Percentiles rank a stretch among this genome's conserved stretches.
phyloP scores from a whole-genome alignment of 1,140 invertebrate genomes.

The Drusus annulatus region DNA sequence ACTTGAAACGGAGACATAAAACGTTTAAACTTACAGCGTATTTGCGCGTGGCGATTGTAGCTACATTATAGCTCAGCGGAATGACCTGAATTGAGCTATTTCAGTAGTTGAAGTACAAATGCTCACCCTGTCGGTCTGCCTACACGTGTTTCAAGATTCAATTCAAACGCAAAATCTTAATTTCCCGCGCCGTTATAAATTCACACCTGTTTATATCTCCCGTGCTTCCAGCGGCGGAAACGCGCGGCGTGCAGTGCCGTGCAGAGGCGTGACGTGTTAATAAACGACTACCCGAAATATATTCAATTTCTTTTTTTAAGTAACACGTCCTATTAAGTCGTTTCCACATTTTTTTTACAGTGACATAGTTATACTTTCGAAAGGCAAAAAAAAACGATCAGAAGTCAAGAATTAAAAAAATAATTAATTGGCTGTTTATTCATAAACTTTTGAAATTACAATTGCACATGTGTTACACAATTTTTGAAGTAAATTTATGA shows the following conservation, averaged over 20 bases:
- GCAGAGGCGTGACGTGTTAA: neutral
- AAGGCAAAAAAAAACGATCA: too few species aligned
- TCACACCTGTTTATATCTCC: conserved; percentile 12
- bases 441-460: too few species aligned
- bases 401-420: too few species aligned
- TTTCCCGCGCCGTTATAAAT: conserved; percentile 4
- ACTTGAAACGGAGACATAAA: conserved; percentile 1
- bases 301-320: too few species aligned
- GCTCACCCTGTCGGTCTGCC: neutral
- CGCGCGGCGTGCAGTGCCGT: neutral
- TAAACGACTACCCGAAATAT: too few species aligned
- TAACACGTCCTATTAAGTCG: too few species aligned
- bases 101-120: neutral
- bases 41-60: neutral
- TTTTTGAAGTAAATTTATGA: too few species aligned
- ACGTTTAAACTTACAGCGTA: neutral
- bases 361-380: too few species aligned
- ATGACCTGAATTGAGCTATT: conserved; percentile 20
- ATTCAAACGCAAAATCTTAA: conserved; percentile 11
- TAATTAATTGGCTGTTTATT: too few species aligned
- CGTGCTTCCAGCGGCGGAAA: too few species aligned
- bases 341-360: too few species aligned
- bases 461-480: too few species aligned
- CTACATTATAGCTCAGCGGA: neutral
- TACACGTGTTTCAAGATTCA: neutral